Evolutionary conservation across 1,140 invertebrate genomes (phyloP).

Genomic region (Chlorops oryzae): DNA sequence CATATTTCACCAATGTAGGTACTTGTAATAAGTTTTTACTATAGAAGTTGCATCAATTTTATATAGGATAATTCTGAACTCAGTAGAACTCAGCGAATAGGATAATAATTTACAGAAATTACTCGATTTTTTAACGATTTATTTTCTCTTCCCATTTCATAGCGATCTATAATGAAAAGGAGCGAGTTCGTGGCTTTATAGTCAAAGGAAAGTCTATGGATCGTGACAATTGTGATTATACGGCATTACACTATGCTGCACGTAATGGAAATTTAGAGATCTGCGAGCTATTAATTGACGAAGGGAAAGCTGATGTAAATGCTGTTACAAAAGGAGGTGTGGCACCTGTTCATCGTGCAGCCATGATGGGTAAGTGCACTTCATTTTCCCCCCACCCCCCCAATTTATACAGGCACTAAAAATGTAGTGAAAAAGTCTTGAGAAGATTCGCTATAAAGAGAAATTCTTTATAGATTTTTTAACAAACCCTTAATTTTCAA

Average conservation of each 20-base stretch:
- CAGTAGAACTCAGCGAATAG: not conserved
- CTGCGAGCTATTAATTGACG: slow-evolving; percentile 61
- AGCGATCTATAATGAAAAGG: slow-evolving; percentile 63
- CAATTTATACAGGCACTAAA: too few species aligned
- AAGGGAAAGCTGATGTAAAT: slow-evolving; percentile 65
- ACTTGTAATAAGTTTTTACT: too few species aligned
- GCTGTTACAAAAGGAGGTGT: slow-evolving; percentile 65
- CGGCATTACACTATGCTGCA: slow-evolving; percentile 79
- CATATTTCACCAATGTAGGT: too few species aligned
- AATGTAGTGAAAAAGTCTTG: too few species aligned
- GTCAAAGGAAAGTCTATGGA: slow-evolving; percentile 53
- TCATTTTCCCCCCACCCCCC: too few species aligned
- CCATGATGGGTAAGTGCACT: slow-evolving; percentile 57
- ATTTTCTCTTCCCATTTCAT: slow-evolving; percentile 4
- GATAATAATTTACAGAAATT: not conserved
- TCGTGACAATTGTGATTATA: slow-evolving; percentile 66
- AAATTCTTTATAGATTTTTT: too few species aligned
- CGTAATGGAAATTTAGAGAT: slow-evolving; percentile 66
- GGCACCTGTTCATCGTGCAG: slow-evolving; percentile 77
- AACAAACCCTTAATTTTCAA: too few species aligned
- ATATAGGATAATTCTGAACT: not conserved
- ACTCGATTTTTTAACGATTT: not conserved
- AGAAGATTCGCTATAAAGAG: too few species aligned
- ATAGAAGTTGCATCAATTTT: too few species aligned
- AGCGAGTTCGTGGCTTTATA: slow-evolving; percentile 56